Conservation (phyloP, 2,888 invertebrate species). For the Dolomedes plantarius region DNA sequence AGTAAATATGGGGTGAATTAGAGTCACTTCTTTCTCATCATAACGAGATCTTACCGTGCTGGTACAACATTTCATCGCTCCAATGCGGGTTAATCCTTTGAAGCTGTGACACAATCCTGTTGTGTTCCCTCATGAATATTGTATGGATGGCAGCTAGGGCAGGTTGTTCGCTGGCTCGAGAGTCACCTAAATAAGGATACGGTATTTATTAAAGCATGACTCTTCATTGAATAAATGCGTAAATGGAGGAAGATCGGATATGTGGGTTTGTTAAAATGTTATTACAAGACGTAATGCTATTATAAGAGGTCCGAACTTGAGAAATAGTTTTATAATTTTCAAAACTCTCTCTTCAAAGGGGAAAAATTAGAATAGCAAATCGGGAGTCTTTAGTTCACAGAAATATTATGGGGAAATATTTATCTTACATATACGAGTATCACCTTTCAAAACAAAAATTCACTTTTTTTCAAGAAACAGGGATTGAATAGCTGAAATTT, state of each 20-base stretch:
- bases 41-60: constrained; percentile 75
- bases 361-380: neutral
- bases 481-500: too few species aligned
- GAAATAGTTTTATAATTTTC: neutral
- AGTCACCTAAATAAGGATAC: constrained; percentile 80
- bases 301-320: neutral
- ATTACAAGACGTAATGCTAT: neutral
- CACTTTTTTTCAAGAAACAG: too few species aligned
- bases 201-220: constrained; percentile 4
- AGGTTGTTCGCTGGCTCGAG: constrained; percentile 93
- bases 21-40: neutral
- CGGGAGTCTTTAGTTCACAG: too few species aligned
- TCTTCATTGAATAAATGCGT: constrained; percentile 9
- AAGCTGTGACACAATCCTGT: constrained; percentile 87
- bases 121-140: constrained; percentile 91
- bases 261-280: neutral
- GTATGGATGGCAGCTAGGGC: constrained; percentile 92
- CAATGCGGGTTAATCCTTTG: constrained; percentile 75
- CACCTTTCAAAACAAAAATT: too few species aligned
- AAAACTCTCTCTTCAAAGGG: neutral
- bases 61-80: constrained; percentile 77
- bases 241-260: neutral
- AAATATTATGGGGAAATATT: too few species aligned
- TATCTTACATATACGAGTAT: too few species aligned
- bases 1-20: neutral